Evolutionary conservation across 2,888 invertebrate species (phyloP).

Genomic region (Acholoe squamosa): DNA sequence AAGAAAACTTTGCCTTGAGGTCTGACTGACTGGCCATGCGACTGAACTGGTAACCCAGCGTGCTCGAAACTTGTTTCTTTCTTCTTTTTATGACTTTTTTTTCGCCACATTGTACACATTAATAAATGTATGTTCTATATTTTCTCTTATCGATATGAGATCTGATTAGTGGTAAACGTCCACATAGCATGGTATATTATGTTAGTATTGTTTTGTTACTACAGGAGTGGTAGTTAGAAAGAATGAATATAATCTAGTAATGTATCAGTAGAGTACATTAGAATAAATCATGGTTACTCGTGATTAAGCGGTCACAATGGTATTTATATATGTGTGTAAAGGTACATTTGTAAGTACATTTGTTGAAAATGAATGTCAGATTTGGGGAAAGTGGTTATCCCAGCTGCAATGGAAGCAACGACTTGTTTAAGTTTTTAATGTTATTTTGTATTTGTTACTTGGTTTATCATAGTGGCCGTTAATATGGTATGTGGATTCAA

Average conservation of each 20-base stretch:
- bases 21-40: background rate
- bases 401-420: conserved; percentile 21
- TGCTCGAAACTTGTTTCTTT: background rate
- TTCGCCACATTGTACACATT: background rate
- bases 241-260: conserved; percentile 22
- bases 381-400: conserved; percentile 15
- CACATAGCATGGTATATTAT: background rate
- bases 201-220: conserved; percentile 20
- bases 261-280: conserved; percentile 46
- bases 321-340: conserved; percentile 55
- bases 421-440: conserved; percentile 56
- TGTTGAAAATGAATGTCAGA: conserved; percentile 42
- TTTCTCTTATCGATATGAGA: background rate
- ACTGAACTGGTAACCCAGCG: background rate
- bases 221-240: conserved; percentile 35
- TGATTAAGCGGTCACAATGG: conserved; percentile 17
- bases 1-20: background rate
- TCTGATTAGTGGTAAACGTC: background rate
- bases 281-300: conserved; percentile 41
- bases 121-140: background rate
- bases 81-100: background rate
- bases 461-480: conserved; percentile 7
- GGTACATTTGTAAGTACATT: conserved; percentile 44
- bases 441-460: conserved; percentile 56
- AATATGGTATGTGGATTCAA: background rate